Percentiles rank a stretch among this genome's conserved stretches.
These are phyloP conservation scores for Anarhynchus alexandrinus DNA, from an alignment of 2,113 vertebrate species.

Conservation along the genomic window DNA sequence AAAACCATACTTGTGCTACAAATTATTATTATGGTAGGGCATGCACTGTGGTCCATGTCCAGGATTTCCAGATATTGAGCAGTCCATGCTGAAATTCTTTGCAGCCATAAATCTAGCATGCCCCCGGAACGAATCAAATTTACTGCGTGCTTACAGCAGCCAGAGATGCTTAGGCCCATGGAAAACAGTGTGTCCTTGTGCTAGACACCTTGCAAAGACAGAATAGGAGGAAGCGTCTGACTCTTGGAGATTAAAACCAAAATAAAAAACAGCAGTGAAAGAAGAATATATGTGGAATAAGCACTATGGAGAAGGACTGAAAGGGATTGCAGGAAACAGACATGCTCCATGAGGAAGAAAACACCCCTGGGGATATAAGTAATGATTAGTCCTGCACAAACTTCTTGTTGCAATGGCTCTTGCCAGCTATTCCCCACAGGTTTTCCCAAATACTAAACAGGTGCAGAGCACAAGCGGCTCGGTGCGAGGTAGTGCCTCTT, in stretches of 20 bases:
- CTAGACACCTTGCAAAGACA: background rate
- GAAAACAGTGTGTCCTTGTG: background rate
- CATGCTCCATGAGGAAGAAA: background rate
- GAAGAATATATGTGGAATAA: background rate
- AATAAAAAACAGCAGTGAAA: background rate
- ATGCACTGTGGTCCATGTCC: background rate
- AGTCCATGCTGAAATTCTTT: background rate
- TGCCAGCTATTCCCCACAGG: background rate
- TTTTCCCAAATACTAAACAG: background rate
- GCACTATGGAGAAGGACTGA: background rate
- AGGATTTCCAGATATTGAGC: background rate
- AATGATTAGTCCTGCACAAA: background rate
- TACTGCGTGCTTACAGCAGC: background rate
- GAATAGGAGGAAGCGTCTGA: background rate
- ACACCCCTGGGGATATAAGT: background rate
- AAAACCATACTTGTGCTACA: background rate
- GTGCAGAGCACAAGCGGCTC: background rate
- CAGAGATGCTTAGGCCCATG: background rate
- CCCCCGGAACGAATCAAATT: background rate
- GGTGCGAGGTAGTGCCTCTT: rapidly evolving
- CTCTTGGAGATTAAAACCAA: background rate
- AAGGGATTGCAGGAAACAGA: background rate
- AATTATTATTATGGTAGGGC: background rate
- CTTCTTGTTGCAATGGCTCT: background rate
- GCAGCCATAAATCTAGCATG: background rate